Percentiles rank a stretch among this genome's conserved stretches.
phyloP scores from a whole-genome alignment of 2,113 vertebrate species.

The Micromys minutus region DNA sequence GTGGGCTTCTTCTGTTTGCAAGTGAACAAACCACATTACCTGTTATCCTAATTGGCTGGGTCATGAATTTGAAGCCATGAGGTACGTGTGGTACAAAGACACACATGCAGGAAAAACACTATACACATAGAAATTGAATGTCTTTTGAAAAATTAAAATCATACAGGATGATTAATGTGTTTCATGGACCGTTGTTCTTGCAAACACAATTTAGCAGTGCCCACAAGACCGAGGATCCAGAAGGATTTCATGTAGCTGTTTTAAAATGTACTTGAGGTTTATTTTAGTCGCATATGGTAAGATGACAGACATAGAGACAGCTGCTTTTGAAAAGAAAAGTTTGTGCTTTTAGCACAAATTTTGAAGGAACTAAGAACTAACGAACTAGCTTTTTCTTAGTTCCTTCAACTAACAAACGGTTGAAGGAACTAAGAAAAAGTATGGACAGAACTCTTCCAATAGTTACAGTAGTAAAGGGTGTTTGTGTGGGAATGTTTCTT shows the following conservation, averaged over 20 bases:
- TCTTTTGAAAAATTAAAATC: background rate
- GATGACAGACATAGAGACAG: background rate
- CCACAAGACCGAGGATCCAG: background rate
- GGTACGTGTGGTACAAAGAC: background rate
- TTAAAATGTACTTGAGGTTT: background rate
- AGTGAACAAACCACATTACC: background rate
- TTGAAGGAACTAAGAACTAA: no score
- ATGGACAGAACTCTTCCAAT: background rate
- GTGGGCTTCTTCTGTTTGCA: background rate
- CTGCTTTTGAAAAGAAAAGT: background rate
- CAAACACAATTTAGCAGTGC: background rate
- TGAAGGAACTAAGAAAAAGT: background rate
- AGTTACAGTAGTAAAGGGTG: rapidly evolving
- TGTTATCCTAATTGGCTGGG: background rate
- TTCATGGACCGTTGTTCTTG: background rate
- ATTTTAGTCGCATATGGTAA: background rate
- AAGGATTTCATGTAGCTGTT: background rate
- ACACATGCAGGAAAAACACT: background rate
- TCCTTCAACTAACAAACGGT: background rate
- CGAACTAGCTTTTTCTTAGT: no score
- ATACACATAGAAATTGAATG: background rate
- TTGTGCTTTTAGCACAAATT: no score
- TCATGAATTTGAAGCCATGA: background rate
- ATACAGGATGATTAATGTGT: background rate
- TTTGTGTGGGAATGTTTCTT: background rate